phyloP scores from a whole-genome alignment of 2,113 vertebrate species.

The Phocoena sinus region DNA sequence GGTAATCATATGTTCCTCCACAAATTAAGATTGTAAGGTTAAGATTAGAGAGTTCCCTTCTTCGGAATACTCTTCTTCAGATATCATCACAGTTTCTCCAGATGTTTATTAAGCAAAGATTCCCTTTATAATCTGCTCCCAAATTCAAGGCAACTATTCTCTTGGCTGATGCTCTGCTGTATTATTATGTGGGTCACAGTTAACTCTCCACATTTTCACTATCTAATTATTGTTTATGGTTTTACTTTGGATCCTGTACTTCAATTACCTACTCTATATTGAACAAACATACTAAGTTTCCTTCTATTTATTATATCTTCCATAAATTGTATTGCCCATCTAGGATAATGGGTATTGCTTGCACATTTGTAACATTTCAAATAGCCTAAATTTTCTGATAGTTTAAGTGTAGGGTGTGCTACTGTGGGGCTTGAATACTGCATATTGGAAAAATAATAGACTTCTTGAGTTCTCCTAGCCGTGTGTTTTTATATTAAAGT shows the following conservation, averaged over 20 bases:
- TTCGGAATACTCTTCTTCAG: constrained; percentile 42
- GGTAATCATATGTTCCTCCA: constrained; percentile 62
- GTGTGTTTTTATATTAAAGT: constrained; percentile 59
- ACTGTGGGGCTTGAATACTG: constrained; percentile 44
- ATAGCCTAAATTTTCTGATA: constrained; percentile 73
- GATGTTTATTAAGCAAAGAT: constrained; percentile 74
- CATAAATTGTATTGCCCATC: constrained; percentile 69
- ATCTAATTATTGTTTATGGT: constrained; percentile 77
- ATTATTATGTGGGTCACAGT: constrained; percentile 73
- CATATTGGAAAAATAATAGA: constrained; percentile 65
- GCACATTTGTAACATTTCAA: constrained; percentile 68
- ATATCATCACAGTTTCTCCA: constrained; percentile 65
- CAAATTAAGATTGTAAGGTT: constrained; percentile 61
- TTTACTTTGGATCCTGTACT: constrained; percentile 69
- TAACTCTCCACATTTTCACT: constrained; percentile 67
- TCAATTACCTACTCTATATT: constrained; percentile 71
- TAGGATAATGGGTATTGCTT: constrained; percentile 63
- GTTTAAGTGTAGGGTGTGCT: constrained; percentile 63
- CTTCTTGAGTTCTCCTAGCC: constrained; percentile 23
- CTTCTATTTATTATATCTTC: constrained; percentile 70
- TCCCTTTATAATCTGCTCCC: constrained; percentile 65
- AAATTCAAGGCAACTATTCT: constrained; percentile 52
- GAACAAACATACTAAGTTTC: constrained; percentile 72
- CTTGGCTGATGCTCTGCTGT: constrained; percentile 70
- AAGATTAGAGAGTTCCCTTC: constrained; percentile 36